phyloP scores from a whole-genome alignment of 2,888 invertebrate genomes.

The Ennomos erosarius region DNA sequence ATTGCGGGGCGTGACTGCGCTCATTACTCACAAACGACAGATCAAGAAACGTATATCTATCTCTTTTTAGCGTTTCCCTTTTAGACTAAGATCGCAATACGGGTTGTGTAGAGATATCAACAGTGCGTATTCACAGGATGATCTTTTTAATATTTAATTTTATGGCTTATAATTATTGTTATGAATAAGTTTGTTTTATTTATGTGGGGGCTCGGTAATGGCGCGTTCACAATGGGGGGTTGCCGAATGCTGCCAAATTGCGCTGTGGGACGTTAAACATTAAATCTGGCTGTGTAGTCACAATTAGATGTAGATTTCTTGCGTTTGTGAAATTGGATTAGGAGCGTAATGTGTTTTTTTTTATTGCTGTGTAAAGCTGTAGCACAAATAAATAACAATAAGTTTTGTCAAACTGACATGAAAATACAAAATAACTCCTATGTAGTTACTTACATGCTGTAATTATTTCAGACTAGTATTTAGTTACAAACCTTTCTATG shows the following conservation, averaged over 20 bases:
- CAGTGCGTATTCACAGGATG: slow-evolving; percentile 65
- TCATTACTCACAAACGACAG: slow-evolving; percentile 72
- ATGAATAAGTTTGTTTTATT: slow-evolving; percentile 77
- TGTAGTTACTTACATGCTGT: no score
- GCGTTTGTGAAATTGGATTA: slow-evolving; percentile 32
- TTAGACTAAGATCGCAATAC: slow-evolving; percentile 44
- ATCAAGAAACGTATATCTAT: slow-evolving; percentile 41
- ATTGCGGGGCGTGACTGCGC: slow-evolving; percentile 78
- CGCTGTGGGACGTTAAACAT: slow-evolving; percentile 17
- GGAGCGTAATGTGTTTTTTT: slow-evolving; percentile 12
- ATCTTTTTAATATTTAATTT: slow-evolving; percentile 74
- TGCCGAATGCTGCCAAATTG: slow-evolving; percentile 29
- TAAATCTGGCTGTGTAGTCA: slow-evolving; percentile 30
- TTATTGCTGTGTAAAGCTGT: no score
- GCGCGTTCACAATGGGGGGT: slow-evolving; percentile 46
- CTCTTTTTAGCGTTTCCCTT: slow-evolving; percentile 46
- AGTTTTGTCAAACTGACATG: no score
- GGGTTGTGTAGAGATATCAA: slow-evolving; percentile 60
- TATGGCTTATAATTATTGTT: slow-evolving; percentile 75
- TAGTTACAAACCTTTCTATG: no score
- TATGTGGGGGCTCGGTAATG: slow-evolving; percentile 72
- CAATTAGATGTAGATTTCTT: slow-evolving; percentile 33
- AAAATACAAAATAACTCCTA: no score
- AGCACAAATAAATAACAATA: no score
- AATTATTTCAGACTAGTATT: no score